Evolutionary conservation across 1,140 invertebrate genomes (phyloP).

Genomic region (Caenorhabditis remanei): DNA sequence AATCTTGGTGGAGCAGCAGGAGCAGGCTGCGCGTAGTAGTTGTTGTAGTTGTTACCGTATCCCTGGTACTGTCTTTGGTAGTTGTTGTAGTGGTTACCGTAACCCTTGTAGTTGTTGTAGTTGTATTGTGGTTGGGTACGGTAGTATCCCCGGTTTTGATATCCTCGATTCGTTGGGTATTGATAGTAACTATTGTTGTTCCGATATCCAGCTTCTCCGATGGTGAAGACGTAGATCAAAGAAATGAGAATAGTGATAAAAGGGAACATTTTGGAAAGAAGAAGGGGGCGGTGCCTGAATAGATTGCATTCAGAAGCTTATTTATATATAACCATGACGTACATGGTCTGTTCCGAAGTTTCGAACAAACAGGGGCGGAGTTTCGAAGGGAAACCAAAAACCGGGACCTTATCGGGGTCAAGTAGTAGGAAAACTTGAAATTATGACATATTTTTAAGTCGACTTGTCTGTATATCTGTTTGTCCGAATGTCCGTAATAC

Average conservation of each 20-base stretch:
- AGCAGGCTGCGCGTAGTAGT: neutral
- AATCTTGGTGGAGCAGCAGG: neutral
- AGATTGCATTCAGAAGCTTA: neutral
- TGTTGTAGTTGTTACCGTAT: neutral
- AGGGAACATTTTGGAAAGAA: conserved; percentile 4
- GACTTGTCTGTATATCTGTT: no score
- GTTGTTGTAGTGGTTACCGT: neutral
- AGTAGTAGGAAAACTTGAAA: no score
- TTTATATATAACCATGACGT: neutral
- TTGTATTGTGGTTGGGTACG: neutral
- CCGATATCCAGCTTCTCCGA: no score
- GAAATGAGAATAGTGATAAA: neutral
- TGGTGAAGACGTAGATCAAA: neutral
- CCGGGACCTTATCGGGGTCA: no score
- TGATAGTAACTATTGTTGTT: no score
- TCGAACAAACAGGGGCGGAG: neutral
- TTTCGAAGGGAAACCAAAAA: neutral
- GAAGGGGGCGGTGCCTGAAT: neutral
- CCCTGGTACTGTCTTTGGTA: neutral
- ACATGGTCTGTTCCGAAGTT: neutral
- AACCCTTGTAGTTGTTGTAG: no score
- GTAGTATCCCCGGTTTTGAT: neutral
- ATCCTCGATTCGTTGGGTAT: neutral
- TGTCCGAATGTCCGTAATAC: no score
- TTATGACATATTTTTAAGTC: no score